A percentile compares a stretch with the other conserved stretches of the same genome.
phyloP scores from a whole-genome alignment of 2,888 invertebrate species.

The Romanomermis culicivorax region DNA sequence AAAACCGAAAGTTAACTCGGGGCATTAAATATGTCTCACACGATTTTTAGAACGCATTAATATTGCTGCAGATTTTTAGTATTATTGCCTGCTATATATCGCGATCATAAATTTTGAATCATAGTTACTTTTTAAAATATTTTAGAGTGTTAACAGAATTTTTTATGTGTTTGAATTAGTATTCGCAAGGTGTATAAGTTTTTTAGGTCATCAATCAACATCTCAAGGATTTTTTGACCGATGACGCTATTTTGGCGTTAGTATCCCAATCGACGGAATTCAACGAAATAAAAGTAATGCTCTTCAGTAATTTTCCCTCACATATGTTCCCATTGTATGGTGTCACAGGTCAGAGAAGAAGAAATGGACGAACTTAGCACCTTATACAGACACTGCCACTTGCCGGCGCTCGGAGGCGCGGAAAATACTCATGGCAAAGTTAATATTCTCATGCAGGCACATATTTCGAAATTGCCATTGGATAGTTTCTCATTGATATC shows the following conservation, averaged over 20 bases:
- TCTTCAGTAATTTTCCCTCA: neutral
- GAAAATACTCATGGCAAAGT: slow-evolving; percentile 85
- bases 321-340: neutral
- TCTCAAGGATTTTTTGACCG: slow-evolving; percentile 39
- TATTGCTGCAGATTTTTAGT: too few relatives aligned
- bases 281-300: slow-evolving; percentile 59
- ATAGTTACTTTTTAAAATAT: too few relatives aligned
- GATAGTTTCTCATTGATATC: slow-evolving; percentile 65
- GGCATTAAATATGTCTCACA: too few relatives aligned
- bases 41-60: too few relatives aligned
- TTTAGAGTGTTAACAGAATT: too few relatives aligned
- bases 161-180: too few relatives aligned
- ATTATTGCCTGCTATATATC: too few relatives aligned
- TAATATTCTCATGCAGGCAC: slow-evolving; percentile 73
- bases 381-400: slow-evolving; percentile 49
- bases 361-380: slow-evolving; percentile 71
- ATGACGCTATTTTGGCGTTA: slow-evolving; percentile 44
- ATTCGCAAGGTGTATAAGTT: too few relatives aligned
- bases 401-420: slow-evolving; percentile 54
- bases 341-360: slow-evolving; percentile 60
- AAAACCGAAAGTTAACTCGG: too few relatives aligned
- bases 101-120: too few relatives aligned
- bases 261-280: slow-evolving; percentile 82
- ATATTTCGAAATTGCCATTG: slow-evolving; percentile 56
- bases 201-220: slow-evolving; percentile 54